Percentiles rank a stretch among this genome's conserved stretches.
These are phyloP conservation scores for Rhodophaea formosa DNA, from an alignment of 2,888 invertebrate species.

Conservation along the genomic window DNA sequence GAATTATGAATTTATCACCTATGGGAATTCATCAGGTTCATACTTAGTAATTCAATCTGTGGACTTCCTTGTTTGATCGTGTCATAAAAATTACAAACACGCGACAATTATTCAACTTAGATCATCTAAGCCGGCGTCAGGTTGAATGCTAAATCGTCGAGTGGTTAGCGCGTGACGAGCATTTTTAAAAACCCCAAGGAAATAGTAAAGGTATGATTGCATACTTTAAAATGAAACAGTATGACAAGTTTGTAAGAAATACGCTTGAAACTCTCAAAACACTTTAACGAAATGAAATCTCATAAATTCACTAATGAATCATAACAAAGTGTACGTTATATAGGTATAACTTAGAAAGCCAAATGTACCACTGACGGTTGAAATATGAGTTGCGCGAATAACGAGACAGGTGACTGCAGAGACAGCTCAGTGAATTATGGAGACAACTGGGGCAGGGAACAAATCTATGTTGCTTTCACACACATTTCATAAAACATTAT, in stretches of 20 bases:
- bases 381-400: background rate
- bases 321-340: no score
- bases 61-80: background rate
- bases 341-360: background rate
- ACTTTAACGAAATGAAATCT: no score
- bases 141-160: constrained; percentile 6
- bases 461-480: background rate
- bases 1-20: no score
- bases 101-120: background rate
- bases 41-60: no score
- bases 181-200: background rate
- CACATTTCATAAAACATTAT: background rate
- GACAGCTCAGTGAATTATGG: background rate
- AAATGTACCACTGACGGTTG: background rate
- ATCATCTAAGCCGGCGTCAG: background rate
- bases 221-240: background rate
- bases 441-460: background rate
- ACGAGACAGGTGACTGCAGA: constrained; percentile 6
- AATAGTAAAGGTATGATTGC: background rate
- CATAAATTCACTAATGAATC: no score
- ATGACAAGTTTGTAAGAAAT: no score
- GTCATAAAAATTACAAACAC: background rate
- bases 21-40: no score
- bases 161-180: background rate
- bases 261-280: background rate